Evolutionary conservation across 2,797 vertebrate genomes (phyloP), one percentile per base, ranked within the genome.

Genomic region (Mycteria americana): DNA sequence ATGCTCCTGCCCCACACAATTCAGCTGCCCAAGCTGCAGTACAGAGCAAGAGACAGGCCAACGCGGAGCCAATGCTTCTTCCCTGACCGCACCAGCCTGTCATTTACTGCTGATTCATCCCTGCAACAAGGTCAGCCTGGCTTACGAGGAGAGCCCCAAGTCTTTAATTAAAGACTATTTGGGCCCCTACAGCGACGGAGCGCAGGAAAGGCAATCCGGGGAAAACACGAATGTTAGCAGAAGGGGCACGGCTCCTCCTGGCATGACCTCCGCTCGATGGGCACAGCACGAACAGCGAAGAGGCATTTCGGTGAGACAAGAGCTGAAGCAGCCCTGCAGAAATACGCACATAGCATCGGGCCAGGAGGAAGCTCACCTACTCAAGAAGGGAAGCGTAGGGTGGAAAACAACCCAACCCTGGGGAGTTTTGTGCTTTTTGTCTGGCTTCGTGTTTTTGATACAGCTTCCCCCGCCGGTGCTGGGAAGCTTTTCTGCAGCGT

Each of bases 31-130:
- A 14, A 57, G 65, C 79, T 28, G 35, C 62, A 37, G 48, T 1
- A 45, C 0, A 0, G 21, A 33, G 21, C 35, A 31, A 67, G 62
- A 4, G 59, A 50, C 37, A 62, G 11, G 50, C 77, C 90, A 59
- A 3, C 4, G 1, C 3, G 0, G n/a, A 78, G 82, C 64, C 88
- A 46, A 11, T 9, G 50, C 16, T 68, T 90, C 64, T 37, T 37
- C 37, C 30, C 82, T 3, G 3, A 1, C 72, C 2, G 12, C 63
- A 50, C 76, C 77, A 67, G 65, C 43, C 79, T 51, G 30, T 53
- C 64, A 35, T 27, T 54, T 53, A 4, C 57, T 91, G 94, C 94
- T 95, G 92, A 92, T 81, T 94, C 94, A 95, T 75, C 37, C 80
- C 74, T 17, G 80, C 73, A 87, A 51, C 62, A 24, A 77, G 76